A percentile compares a stretch with the other conserved stretches of the same genome.
Evolutionary conservation across 2,888 invertebrate genomes (phyloP).

Genomic region (Stenodema calcarata): DNA sequence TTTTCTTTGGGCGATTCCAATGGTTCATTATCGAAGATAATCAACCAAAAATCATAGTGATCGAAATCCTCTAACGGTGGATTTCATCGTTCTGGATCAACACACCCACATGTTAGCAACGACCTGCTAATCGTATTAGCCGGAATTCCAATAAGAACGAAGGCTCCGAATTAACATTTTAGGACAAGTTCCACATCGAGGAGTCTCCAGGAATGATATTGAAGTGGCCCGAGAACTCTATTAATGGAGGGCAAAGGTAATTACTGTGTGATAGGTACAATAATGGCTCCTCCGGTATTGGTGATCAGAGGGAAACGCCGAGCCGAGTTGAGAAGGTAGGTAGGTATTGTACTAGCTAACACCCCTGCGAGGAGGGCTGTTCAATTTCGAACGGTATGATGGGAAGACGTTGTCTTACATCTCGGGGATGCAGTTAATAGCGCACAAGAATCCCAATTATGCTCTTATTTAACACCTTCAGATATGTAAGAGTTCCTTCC

Average conservation of each 20-base stretch:
- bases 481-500: slow-evolving; percentile 30
- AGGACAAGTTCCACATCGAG: not conserved
- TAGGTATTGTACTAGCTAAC: slow-evolving; percentile 12
- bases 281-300: slow-evolving; percentile 30
- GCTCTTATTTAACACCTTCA: slow-evolving; percentile 27
- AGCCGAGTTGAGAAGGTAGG: not conserved
- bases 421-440: slow-evolving; percentile 33
- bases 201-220: slow-evolving; percentile 12
- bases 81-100: too few relatives aligned
- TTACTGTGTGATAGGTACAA: slow-evolving; percentile 31
- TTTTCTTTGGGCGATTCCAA: too few relatives aligned
- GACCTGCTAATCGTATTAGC: not conserved
- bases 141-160: not conserved
- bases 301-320: slow-evolving; percentile 11
- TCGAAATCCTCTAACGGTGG: not conserved
- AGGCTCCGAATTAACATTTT: not conserved
- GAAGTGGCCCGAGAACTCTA: slow-evolving; percentile 7
- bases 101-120: not conserved
- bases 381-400: slow-evolving; percentile 34
- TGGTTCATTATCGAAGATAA: too few relatives aligned
- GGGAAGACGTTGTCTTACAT: slow-evolving; percentile 33
- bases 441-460: slow-evolving; percentile 39
- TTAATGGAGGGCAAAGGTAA: slow-evolving; percentile 22
- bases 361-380: not conserved
- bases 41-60: too few relatives aligned